Evolutionary conservation across 2,888 invertebrate genomes (phyloP).

Genomic region (Leptinotarsa haldemani): DNA sequence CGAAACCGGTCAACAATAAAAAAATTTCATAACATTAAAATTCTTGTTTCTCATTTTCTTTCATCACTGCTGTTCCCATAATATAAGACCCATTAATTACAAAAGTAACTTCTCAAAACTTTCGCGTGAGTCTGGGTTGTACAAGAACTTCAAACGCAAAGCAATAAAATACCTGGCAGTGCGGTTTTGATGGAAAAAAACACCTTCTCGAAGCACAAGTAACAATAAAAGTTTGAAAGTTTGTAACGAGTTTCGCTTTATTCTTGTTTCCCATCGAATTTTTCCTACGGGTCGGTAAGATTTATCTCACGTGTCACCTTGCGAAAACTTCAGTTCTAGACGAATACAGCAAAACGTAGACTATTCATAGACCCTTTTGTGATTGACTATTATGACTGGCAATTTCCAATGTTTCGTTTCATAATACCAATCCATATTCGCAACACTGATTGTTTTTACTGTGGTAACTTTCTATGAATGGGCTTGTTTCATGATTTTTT

Average conservation of each 20-base stretch:
- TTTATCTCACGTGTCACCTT: constrained; percentile 11
- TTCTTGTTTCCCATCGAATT: not conserved
- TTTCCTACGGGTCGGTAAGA: not conserved
- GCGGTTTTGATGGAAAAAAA: constrained; percentile 20
- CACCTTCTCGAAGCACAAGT: constrained; percentile 19
- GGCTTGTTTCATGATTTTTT: too few species aligned
- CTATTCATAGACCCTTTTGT: not conserved
- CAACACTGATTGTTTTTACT: too few species aligned
- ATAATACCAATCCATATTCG: too few species aligned
- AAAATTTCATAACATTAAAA: too few species aligned
- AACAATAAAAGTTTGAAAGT: constrained; percentile 26
- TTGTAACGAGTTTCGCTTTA: constrained; percentile 29
- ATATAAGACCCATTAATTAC: not conserved
- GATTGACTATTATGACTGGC: not conserved
- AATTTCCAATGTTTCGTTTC: too few species aligned
- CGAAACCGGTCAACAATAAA: too few species aligned
- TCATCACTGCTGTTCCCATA: not conserved
- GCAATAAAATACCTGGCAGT: constrained; percentile 28
- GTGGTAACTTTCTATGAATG: too few species aligned
- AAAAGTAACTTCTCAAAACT: constrained; percentile 16
- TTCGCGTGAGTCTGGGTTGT: constrained; percentile 17
- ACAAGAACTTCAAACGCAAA: constrained; percentile 26
- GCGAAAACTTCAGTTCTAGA: not conserved
- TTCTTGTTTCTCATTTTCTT: too few species aligned
- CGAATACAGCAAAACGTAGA: not conserved